Percentiles rank a stretch among this genome's conserved stretches.
These are phyloP conservation scores for Laothoe populi DNA, from an alignment of 2,888 invertebrate species.

Conservation along the genomic window DNA sequence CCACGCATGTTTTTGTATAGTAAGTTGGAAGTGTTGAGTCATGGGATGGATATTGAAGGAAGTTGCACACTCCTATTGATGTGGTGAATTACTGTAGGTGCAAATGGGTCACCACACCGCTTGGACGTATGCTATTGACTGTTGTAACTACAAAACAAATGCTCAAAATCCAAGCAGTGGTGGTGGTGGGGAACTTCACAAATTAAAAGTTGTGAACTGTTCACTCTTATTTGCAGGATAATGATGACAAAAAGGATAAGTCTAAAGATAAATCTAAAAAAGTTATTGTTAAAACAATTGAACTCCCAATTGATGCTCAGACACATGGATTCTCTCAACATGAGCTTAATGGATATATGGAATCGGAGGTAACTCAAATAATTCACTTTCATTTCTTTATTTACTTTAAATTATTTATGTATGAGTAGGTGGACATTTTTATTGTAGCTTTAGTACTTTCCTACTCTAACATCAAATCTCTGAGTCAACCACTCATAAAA, in stretches of 20 bases:
- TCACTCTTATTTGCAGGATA: slow-evolving; percentile 76
- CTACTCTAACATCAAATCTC: no score
- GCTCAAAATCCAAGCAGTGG: slow-evolving; percentile 53
- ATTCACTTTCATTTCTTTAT: no score
- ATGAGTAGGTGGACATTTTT: no score
- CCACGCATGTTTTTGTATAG: slow-evolving; percentile 81
- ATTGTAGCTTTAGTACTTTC: no score
- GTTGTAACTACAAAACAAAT: slow-evolving; percentile 7
- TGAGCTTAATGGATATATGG: slow-evolving; percentile 90
- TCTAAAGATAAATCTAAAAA: slow-evolving; percentile 88
- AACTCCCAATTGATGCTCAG: slow-evolving; percentile 92
- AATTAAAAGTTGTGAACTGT: slow-evolving; percentile 62
- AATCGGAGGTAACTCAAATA: slow-evolving; percentile 94
- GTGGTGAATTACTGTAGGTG: slow-evolving; percentile 46
- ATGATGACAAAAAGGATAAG: slow-evolving; percentile 87
- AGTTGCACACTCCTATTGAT: slow-evolving; percentile 25
- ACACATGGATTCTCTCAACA: slow-evolving; percentile 89
- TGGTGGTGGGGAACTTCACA: slow-evolving; percentile 67
- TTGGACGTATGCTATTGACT: slow-evolving; percentile 51
- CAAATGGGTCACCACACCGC: slow-evolving; percentile 79
- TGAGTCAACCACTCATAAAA: no score
- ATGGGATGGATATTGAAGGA: slow-evolving; percentile 9
- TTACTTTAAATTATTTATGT: no score
- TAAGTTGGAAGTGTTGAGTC: slow-evolving; percentile 40
- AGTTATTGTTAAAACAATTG: slow-evolving; percentile 91